Conservation (phyloP, 1,140 invertebrate genomes). For the Dendroctonus ponderosae region DNA sequence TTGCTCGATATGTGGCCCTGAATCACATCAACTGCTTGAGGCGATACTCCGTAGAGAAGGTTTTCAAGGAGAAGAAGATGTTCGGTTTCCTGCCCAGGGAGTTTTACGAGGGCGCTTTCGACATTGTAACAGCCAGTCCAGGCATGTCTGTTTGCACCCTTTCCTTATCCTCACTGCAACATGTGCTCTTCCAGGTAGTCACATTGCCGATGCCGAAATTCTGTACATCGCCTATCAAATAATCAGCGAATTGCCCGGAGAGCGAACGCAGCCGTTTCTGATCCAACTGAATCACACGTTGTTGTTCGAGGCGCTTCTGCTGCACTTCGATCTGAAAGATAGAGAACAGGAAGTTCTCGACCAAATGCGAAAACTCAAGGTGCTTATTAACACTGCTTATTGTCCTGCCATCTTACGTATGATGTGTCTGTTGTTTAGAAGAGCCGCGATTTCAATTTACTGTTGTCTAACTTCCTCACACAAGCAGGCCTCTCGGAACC, state of each 20-base stretch:
- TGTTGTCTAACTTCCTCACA: constrained; percentile 63
- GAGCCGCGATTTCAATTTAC: constrained; percentile 55
- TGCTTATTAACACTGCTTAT: neutral
- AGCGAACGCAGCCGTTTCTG: constrained; percentile 67
- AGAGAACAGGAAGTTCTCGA: constrained; percentile 36
- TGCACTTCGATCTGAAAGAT: constrained; percentile 75
- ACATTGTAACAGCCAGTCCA: constrained; percentile 77
- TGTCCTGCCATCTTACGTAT: too few species aligned
- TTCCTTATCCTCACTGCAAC: too few species aligned
- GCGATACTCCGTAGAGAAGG: constrained; percentile 81
- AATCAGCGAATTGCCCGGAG: constrained; percentile 66
- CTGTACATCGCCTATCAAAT: constrained; percentile 77
- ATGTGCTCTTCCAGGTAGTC: constrained; percentile 54
- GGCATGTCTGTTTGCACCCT: constrained; percentile 48
- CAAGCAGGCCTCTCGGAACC: constrained; percentile 68
- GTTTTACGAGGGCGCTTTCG: constrained; percentile 88
- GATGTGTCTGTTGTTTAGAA: too few species aligned
- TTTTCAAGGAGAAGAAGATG: constrained; percentile 81
- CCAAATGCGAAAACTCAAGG: constrained; percentile 35
- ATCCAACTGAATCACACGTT: constrained; percentile 82
- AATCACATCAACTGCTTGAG: constrained; percentile 76
- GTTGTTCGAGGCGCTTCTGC: constrained; percentile 73
- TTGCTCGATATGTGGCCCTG: constrained; percentile 81
- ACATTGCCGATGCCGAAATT: constrained; percentile 83
- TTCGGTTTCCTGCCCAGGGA: constrained; percentile 85